Evolutionary conservation across 1,140 invertebrate genomes (phyloP).

Genomic region (Anthonomus grandis): DNA sequence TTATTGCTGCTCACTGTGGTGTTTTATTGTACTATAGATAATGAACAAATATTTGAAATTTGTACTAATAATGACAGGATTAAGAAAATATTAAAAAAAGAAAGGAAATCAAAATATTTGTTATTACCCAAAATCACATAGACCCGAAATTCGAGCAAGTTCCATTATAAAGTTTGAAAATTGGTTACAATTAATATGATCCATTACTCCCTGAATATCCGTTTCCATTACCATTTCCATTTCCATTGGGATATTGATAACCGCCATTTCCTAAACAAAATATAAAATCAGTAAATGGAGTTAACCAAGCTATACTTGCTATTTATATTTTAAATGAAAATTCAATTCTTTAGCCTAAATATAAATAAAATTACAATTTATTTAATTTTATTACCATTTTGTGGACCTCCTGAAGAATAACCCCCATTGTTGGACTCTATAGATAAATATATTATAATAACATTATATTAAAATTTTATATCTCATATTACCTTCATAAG

Average conservation of each 20-base stretch:
- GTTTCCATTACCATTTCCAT: conserved; percentile 40
- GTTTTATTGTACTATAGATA: too few species aligned
- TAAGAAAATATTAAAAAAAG: too few species aligned
- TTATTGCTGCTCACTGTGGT: too few species aligned
- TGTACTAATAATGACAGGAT: too few species aligned
- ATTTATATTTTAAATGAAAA: too few species aligned
- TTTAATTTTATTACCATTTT: conserved; percentile 30
- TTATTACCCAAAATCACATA: conserved; percentile 18
- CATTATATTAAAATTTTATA: not conserved
- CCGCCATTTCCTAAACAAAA: conserved; percentile 15
- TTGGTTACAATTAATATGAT: conserved; percentile 27
- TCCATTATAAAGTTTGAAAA: conserved; percentile 26
- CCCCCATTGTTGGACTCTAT: too few species aligned
- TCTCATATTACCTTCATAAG: conserved; percentile 65
- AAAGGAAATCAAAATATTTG: too few species aligned
- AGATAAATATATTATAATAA: not conserved
- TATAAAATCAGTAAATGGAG: too few species aligned
- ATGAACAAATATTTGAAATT: too few species aligned
- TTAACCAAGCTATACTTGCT: too few species aligned
- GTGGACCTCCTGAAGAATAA: conserved; percentile 7
- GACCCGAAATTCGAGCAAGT: conserved; percentile 17
- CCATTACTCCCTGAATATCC: conserved; percentile 24
- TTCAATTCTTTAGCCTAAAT: too few species aligned
- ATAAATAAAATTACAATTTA: too few species aligned
- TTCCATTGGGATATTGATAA: conserved; percentile 30